phyloP scores from a whole-genome alignment of 2,888 invertebrate species.

The Euzophera pinguis region DNA sequence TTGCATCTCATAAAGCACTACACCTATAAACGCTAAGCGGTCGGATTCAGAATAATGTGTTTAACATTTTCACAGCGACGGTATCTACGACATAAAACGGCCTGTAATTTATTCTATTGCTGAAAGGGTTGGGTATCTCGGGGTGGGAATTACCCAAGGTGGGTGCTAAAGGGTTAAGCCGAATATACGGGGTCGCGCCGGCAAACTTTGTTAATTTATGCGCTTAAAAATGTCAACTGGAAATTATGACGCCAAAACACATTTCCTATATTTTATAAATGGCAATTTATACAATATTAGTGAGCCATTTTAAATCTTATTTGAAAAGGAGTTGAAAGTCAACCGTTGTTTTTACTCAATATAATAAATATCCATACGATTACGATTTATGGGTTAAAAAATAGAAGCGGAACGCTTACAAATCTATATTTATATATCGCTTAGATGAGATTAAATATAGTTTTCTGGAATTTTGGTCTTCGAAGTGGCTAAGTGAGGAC shows the following conservation, averaged over 20 bases:
- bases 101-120: conserved; percentile 80
- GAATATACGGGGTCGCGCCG: conserved; percentile 75
- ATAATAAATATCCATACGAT: too few relatives aligned
- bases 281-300: conserved; percentile 39
- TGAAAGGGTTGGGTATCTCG: conserved; percentile 75
- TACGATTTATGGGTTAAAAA: too few relatives aligned
- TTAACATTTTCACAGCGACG: conserved; percentile 75
- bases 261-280: conserved; percentile 70
- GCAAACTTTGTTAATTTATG: conserved; percentile 79
- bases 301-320: too few relatives aligned
- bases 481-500: too few relatives aligned
- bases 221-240: conserved; percentile 79
- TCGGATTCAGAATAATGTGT: conserved; percentile 78
- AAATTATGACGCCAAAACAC: conserved; percentile 78
- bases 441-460: too few relatives aligned
- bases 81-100: conserved; percentile 79
- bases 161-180: conserved; percentile 80
- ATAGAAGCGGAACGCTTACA: too few relatives aligned
- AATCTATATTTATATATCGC: too few relatives aligned
- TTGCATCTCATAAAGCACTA: conserved; percentile 69
- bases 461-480: too few relatives aligned
- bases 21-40: conserved; percentile 77
- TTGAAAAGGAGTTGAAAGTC: neutral
- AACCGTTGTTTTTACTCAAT: too few relatives aligned
- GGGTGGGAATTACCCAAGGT: conserved; percentile 80